Percentiles rank a stretch among this genome's conserved stretches.
These are phyloP conservation scores for Phalera bucephala DNA, from an alignment of 2,888 invertebrate genomes.

Conservation along the genomic window DNA sequence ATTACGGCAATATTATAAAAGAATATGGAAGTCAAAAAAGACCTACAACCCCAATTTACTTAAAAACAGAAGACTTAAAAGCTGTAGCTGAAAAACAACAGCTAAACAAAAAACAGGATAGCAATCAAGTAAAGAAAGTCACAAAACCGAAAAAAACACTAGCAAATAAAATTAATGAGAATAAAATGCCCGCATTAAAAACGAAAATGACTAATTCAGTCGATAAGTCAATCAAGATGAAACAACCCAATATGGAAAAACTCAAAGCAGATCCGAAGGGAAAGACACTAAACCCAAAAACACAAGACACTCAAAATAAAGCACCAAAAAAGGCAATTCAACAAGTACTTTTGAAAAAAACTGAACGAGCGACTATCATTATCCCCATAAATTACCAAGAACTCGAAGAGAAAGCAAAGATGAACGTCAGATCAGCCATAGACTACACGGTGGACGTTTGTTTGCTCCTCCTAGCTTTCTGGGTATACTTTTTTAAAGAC, in stretches of 20 bases:
- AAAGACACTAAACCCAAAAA: constrained; percentile 15
- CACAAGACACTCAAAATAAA: constrained; percentile 33
- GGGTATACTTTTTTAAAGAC: constrained; percentile 91
- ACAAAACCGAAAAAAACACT: constrained; percentile 38
- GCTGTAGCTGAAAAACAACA: constrained; percentile 81
- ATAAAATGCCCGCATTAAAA: constrained; percentile 30
- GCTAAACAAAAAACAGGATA: constrained; percentile 47
- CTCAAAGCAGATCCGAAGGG: constrained; percentile 26
- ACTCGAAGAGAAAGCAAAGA: constrained; percentile 84
- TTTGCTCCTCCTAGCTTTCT: constrained; percentile 89
- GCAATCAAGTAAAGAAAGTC: constrained; percentile 28
- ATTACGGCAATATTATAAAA: constrained; percentile 91
- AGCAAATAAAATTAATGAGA: constrained; percentile 36
- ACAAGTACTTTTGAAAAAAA: constrained; percentile 62
- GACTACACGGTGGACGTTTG: constrained; percentile 90
- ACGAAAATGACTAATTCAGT: constrained; percentile 35
- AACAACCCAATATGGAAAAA: constrained; percentile 29
- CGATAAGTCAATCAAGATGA: constrained; percentile 34
- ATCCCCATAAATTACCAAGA: constrained; percentile 80
- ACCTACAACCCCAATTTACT: constrained; percentile 77
- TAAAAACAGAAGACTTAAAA: constrained; percentile 85
- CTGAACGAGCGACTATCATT: constrained; percentile 72
- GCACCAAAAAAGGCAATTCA: constrained; percentile 46
- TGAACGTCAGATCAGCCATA: constrained; percentile 86
- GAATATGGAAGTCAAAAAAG: constrained; percentile 84